Conservation (phyloP, 2,888 invertebrate species). For the Cremastobaeus sp. region DNA sequence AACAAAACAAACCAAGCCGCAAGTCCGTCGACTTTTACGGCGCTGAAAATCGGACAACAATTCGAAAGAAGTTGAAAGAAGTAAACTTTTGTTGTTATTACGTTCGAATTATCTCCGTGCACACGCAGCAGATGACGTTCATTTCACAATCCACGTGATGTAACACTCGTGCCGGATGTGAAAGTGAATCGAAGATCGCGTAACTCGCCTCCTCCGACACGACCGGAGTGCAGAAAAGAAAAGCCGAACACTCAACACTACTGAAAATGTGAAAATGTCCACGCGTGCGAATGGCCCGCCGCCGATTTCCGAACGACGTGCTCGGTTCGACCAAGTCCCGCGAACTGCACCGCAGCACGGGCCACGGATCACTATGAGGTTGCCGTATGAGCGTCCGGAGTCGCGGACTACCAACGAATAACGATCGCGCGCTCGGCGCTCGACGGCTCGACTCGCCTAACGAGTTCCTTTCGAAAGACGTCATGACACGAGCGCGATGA, state of each 20-base stretch:
- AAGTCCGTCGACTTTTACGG: no score
- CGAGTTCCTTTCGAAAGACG: slow-evolving; percentile 40
- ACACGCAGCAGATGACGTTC: slow-evolving; percentile 24
- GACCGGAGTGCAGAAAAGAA: no score
- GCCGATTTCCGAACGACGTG: neutral
- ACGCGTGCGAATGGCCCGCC: neutral
- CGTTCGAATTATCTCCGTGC: neutral
- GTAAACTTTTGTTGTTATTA: slow-evolving; percentile 10
- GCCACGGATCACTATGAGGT: no score
- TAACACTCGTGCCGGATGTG: slow-evolving; percentile 36
- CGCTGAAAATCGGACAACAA: neutral
- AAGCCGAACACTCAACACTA: neutral
- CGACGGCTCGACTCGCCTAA: slow-evolving; percentile 14
- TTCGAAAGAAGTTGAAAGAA: neutral
- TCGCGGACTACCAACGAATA: no score
- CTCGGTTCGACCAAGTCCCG: no score
- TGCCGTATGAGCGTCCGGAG: no score
- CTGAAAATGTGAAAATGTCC: neutral
- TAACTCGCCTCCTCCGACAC: slow-evolving; percentile 9
- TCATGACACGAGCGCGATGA: slow-evolving; percentile 18
- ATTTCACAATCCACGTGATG: slow-evolving; percentile 30
- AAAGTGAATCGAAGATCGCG: slow-evolving; percentile 25
- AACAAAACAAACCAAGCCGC: no score
- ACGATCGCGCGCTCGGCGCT: neutral
- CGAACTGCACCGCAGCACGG: no score